phyloP scores from a whole-genome alignment of 2,113 vertebrate genomes.

The Formicarius rufipectus region DNA sequence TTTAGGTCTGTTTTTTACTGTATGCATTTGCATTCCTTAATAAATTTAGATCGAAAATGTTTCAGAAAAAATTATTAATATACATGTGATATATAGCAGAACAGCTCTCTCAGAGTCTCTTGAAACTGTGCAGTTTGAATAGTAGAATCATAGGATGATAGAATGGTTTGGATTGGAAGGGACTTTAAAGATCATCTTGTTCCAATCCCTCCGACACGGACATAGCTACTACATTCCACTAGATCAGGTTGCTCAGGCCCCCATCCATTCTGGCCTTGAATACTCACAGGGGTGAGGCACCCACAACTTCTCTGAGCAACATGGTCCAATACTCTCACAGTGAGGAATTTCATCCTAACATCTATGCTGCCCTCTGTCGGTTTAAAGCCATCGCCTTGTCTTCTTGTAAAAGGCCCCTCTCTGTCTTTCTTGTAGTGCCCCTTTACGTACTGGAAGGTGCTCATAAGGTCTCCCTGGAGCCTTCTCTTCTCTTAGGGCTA shows the following conservation, averaged over 20 bases:
- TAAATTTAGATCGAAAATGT: background rate
- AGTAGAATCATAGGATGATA: background rate
- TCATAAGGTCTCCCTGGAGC: background rate
- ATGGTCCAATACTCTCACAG: background rate
- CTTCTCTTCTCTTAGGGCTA: background rate
- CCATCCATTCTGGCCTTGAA: background rate
- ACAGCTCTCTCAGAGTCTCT: background rate
- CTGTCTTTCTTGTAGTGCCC: background rate
- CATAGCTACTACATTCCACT: background rate
- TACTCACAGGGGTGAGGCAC: background rate
- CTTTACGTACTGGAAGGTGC: background rate
- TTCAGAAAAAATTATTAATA: background rate
- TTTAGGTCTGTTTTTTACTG: background rate
- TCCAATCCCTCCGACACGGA: background rate
- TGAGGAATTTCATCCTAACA: background rate
- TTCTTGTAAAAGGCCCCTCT: background rate
- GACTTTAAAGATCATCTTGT: background rate
- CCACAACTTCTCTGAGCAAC: background rate
- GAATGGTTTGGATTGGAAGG: background rate
- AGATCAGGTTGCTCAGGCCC: background rate
- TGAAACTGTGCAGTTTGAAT: background rate
- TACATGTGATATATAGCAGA: background rate
- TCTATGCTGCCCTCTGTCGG: background rate
- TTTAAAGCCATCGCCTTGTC: background rate
- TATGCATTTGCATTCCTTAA: conserved; percentile 6